Percentiles rank a stretch among this genome's conserved stretches.
Conservation (phyloP, 2,888 invertebrate species). For the Meiosimyza platycephala region DNA sequence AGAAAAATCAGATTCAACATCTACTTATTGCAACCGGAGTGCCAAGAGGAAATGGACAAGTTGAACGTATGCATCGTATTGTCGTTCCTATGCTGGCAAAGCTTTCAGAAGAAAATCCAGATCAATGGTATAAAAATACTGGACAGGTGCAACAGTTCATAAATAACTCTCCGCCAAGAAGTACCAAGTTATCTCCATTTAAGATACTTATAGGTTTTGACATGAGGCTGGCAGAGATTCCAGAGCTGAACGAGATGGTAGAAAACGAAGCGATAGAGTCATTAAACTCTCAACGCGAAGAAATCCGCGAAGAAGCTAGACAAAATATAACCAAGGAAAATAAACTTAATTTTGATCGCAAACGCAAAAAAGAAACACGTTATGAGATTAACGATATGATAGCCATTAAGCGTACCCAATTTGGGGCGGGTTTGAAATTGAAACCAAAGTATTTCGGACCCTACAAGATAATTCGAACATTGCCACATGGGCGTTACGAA, state of each 20-base stretch:
- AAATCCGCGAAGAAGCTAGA: constrained; percentile 6
- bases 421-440: no score
- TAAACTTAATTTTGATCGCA: background rate
- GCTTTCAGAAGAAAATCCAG: background rate
- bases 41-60: constrained; percentile 32
- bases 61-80: no score
- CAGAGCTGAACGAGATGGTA: background rate
- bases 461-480: no score
- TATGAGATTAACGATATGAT: no score
- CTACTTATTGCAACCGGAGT: constrained; percentile 22
- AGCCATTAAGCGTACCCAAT: no score
- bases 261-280: constrained; percentile 9
- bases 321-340: constrained; percentile 28
- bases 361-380: no score
- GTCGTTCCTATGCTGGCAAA: background rate
- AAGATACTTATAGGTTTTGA: constrained; percentile 3
- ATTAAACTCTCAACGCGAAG: constrained; percentile 20
- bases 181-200: constrained; percentile 19
- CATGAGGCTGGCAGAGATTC: constrained; percentile 1
- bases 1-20: constrained; percentile 36
- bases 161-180: constrained; percentile 22
- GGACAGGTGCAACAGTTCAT: background rate
- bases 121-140: constrained; percentile 5
- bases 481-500: no score
- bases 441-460: no score